Evolutionary conservation across 2,113 vertebrate genomes (phyloP).

Genomic region (Poecilia latipinna): DNA sequence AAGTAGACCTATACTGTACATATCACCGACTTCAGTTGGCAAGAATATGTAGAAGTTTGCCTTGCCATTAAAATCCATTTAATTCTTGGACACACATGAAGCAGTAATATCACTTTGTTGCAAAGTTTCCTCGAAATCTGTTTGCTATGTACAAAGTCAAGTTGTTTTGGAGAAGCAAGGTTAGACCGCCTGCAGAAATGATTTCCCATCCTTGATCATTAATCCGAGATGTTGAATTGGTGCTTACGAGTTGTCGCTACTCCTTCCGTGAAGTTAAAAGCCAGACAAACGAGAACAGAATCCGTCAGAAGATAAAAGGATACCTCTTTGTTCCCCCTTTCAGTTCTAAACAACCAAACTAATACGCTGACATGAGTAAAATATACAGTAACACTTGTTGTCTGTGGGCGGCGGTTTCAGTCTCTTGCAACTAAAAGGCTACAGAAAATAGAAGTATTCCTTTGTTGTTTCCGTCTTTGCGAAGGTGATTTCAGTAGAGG

Average conservation of each 20-base stretch:
- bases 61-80: slow-evolving; percentile 10
- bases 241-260: slow-evolving; percentile 18
- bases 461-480: slow-evolving; percentile 14
- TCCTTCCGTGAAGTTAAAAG: not conserved
- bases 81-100: not conserved
- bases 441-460: not conserved
- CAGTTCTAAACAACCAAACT: slow-evolving; percentile 16
- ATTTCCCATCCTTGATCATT: slow-evolving; percentile 39
- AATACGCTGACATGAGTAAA: slow-evolving; percentile 34
- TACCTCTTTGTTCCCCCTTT: slow-evolving; percentile 14
- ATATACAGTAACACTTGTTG: slow-evolving; percentile 20
- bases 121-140: slow-evolving; percentile 5
- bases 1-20: not conserved
- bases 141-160: slow-evolving; percentile 46
- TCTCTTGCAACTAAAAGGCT: slow-evolving; percentile 9
- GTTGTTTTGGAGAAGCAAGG: slow-evolving; percentile 32
- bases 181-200: not conserved
- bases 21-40: not conserved
- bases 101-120: not conserved
- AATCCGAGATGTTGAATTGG: slow-evolving; percentile 43
- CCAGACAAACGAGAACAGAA: slow-evolving; percentile 1
- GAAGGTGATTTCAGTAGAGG: not conserved
- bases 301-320: slow-evolving; percentile 8
- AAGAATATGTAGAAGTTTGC: not conserved
- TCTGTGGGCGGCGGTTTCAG: slow-evolving; percentile 6